Percentiles rank a stretch among this genome's conserved stretches.
Conservation (phyloP, 2,113 vertebrate species). For the Aegotheles bennettii region DNA sequence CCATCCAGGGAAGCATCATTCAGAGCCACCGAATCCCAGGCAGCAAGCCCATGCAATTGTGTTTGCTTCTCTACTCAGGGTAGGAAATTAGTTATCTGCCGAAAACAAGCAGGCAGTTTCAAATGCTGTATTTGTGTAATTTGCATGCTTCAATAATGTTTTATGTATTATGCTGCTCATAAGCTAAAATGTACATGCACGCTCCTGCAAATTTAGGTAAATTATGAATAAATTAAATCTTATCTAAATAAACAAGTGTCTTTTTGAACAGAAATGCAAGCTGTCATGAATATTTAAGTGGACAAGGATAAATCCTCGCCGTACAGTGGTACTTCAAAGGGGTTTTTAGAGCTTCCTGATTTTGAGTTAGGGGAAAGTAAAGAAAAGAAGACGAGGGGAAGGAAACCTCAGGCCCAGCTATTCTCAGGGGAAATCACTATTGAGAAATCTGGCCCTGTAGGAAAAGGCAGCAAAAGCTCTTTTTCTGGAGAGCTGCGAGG, state of each 20-base stretch:
- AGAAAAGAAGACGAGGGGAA: not conserved
- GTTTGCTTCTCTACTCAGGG: conserved; percentile 45
- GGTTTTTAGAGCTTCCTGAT: conserved; percentile 57
- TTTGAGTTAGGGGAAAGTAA: conserved; percentile 53
- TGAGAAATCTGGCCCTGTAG: not conserved
- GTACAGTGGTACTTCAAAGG: conserved; percentile 65
- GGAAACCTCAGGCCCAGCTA: not conserved
- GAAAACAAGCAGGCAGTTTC: conserved; percentile 66
- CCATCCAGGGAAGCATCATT: not conserved
- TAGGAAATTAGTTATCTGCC: conserved; percentile 71
- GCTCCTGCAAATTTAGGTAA: conserved; percentile 80
- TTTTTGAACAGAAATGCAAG: conserved; percentile 76
- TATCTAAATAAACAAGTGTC: conserved; percentile 87
- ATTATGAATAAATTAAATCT: conserved; percentile 87
- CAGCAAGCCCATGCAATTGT: conserved; percentile 49
- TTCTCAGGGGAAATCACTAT: not conserved
- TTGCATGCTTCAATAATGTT: conserved; percentile 75
- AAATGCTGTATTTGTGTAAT: conserved; percentile 60
- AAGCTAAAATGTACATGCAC: conserved; percentile 77
- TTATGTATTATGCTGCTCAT: conserved; percentile 75
- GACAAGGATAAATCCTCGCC: conserved; percentile 71
- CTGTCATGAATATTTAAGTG: conserved; percentile 82
- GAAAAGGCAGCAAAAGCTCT: not conserved
- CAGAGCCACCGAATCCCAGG: conserved; percentile 37
- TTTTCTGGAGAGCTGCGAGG: not conserved